Evolutionary conservation across 2,888 invertebrate species (phyloP), one percentile per base, ranked within the genome.

Genomic region (Prenolepis imparis): DNA sequence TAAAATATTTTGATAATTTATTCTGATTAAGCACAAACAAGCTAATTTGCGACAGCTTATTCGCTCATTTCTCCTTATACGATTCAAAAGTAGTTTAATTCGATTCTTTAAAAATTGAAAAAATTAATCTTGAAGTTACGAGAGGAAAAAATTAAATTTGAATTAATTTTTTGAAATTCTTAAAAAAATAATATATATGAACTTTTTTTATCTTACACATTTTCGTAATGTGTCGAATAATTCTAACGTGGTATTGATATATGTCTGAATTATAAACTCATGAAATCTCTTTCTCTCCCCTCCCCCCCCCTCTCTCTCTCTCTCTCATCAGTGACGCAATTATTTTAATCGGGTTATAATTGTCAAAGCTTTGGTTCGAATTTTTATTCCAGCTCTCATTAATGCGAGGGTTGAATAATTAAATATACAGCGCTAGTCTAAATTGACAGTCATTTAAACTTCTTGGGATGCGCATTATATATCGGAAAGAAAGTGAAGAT

Each of bases 401-500:
- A 52, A 5, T 5, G 0, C 21, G 18, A 24, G 39, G 41, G 36
- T 28, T 12, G 57, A 6, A 21, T 32, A 18, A 59, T 68, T 55
- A 12, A 39, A 21, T 24, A 18, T 8, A 57, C 36, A 21, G 2
- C 15, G 15, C 36, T 70, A 44, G 21, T 44, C 44, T 21, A 84
- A 88, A 86, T 88, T 68, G 80, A 73, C 59, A 73, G 77, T 59
- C 67, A 77, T 88, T 85, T 80, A 77, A 86, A 87, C 81, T 86
- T 84, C 66, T 64, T 67, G 28, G 68, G 52, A 57, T 84, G 83
- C 74, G 83, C 74, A 83, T 86, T 67, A 77, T 88, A 77, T 85
- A 82, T 81, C 83, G 74, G 78, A 78, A 89, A 86, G 24, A 24
- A 59, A 24, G 24, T 86, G 88, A 52, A 86, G 88, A 90, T 91